These are phyloP conservation scores for Numida meleagris DNA, from an alignment of 2,113 vertebrate genomes.

Conservation along the genomic window DNA sequence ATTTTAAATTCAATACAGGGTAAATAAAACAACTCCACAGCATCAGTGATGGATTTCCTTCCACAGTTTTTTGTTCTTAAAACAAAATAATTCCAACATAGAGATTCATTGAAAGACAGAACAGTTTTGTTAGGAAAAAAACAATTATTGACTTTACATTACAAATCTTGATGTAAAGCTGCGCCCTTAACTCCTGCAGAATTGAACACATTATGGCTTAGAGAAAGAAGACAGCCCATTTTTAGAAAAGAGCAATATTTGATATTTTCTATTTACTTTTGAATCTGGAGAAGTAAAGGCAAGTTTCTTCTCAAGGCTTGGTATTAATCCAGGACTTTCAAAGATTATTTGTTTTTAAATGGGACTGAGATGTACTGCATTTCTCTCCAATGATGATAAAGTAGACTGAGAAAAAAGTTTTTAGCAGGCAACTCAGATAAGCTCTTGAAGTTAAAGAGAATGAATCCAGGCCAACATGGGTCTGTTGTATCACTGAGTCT, in stretches of 20 bases:
- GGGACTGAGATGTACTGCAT: neutral
- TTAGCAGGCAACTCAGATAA: neutral
- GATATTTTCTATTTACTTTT: neutral
- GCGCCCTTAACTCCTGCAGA: neutral
- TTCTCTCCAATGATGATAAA: neutral
- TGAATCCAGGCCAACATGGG: neutral
- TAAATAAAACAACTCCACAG: slow-evolving; percentile 49
- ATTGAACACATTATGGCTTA: neutral
- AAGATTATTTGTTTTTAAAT: neutral
- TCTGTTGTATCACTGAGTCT: neutral
- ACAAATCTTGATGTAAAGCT: neutral
- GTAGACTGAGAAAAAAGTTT: neutral
- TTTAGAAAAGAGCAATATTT: neutral
- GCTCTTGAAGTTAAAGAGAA: neutral
- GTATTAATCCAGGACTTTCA: neutral
- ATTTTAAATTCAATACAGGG: slow-evolving; percentile 32
- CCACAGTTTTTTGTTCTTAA: slow-evolving; percentile 32
- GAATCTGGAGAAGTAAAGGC: neutral
- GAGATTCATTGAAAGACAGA: neutral
- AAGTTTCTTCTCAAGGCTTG: neutral
- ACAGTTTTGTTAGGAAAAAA: neutral
- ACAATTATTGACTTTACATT: neutral
- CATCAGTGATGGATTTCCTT: neutral
- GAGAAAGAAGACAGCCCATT: neutral
- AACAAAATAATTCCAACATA: slow-evolving; percentile 10